phyloP scores from a whole-genome alignment of 1,140 invertebrate genomes.

The Octopus bimaculoides region DNA sequence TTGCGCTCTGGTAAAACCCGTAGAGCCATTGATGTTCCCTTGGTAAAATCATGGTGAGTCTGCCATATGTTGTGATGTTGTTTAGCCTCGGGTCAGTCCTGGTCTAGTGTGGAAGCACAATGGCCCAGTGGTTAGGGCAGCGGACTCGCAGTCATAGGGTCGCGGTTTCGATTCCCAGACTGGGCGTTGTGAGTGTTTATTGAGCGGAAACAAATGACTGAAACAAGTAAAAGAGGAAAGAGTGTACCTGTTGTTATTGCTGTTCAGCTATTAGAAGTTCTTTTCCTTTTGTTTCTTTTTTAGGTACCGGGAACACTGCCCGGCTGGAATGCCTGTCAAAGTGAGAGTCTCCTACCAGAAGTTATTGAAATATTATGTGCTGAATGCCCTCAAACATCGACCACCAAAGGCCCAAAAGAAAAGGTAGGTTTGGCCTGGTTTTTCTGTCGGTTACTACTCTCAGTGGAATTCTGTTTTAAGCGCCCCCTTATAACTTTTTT shows the following conservation, averaged over 20 bases:
- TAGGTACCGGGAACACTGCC: conserved; percentile 83
- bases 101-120: no score
- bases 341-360: conserved; percentile 99
- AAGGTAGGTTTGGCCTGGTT: conserved; percentile 61
- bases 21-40: conserved; percentile 91
- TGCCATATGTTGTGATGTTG: neutral
- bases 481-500: no score
- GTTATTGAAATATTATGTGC: conserved; percentile 94
- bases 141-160: no score
- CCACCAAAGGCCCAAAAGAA: conserved; percentile 99
- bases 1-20: conserved; percentile 80
- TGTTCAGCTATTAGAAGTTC: no score
- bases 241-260: no score
- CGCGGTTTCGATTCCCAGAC: no score
- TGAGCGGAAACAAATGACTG: no score
- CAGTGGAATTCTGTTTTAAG: neutral
- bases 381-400: conserved; percentile 96
- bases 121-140: no score
- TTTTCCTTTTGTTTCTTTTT: neutral
- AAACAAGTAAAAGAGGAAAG: no score
- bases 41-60: conserved; percentile 95
- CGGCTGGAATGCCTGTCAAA: conserved; percentile 97
- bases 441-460: no score
- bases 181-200: no score
- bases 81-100: no score